phyloP scores from a whole-genome alignment of 1,140 invertebrate genomes.

The Mya arenaria region DNA sequence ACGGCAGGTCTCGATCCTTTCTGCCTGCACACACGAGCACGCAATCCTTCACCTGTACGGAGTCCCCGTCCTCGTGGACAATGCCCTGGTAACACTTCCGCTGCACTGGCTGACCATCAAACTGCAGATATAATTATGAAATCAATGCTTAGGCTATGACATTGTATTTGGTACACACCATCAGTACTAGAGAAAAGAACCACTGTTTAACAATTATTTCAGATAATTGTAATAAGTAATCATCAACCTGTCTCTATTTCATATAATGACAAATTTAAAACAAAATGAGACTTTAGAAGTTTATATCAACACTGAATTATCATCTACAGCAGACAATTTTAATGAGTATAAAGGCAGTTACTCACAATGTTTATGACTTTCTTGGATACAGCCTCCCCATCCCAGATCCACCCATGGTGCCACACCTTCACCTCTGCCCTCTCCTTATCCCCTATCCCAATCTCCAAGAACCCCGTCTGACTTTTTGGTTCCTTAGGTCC shows the following conservation, averaged over 20 bases:
- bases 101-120: constrained; percentile 66
- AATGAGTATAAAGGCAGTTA: too few species aligned
- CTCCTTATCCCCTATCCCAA: constrained; percentile 6
- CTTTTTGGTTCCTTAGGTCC: too few species aligned
- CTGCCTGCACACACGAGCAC: constrained; percentile 88
- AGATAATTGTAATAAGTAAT: too few species aligned
- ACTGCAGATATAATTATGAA: constrained; percentile 50
- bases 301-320: too few species aligned
- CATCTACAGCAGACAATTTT: too few species aligned
- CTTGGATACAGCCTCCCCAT: constrained; percentile 60
- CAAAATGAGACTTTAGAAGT: too few species aligned
- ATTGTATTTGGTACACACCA: neutral
- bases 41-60: constrained; percentile 93
- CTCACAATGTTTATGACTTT: constrained; percentile 56
- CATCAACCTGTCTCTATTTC: too few species aligned
- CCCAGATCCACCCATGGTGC: constrained; percentile 66
- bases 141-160: neutral
- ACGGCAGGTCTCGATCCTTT: constrained; percentile 93
- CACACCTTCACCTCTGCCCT: constrained; percentile 22
- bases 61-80: constrained; percentile 91
- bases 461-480: too few species aligned
- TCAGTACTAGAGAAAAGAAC: neutral
- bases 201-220: too few species aligned
- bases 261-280: too few species aligned
- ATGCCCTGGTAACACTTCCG: constrained; percentile 94